Base-by-base conservation (phyloP, 92 coral and sea anemone species). In the Palythoa heliodiscus region DNA sequence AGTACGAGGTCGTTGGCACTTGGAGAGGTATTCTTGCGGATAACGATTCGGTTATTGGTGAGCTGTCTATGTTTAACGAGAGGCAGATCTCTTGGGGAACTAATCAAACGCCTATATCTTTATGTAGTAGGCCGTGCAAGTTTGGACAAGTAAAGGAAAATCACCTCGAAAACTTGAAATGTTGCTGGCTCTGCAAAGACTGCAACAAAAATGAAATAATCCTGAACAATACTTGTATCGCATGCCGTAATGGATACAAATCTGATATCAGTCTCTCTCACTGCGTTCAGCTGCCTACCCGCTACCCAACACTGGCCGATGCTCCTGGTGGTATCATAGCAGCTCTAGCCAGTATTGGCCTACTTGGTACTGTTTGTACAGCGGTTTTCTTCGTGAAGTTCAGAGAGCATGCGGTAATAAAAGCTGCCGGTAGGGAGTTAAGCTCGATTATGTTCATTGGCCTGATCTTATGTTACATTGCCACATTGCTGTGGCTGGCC, bases 161-260 rank as follows among this genome's bases (percentile, higher is more conserved):
- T 8, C 83, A 70, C 53, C 61, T 11, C 23, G 23, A 69, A 5
- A 76, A 91, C 57, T 89, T 93, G 47, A 77, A 54, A 52, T 95
- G 98, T 58, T 95, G 98, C 83, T 95, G 98, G 98, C 43, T 58
- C 6, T 95, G 98, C 76, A 82, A 75, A 60, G 43, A 38, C 54
- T 95, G 98, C 68, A 86, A 71, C 39, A 39, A 39, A 38, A 87
- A 86, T 20, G 87, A 89, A 52, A 83, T 83, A 37, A 86, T 95
- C 23, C 40, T 39, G 69, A 93, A 95, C 67, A 86, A 88, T 79
- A 88, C 94, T 11, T 95, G 98, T 68, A 50, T 24, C 17, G 70
- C 86, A 19, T 93, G 98, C 55, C 88, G 92, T 1, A 78, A 17
- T 37, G 98, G 98, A 1, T 85, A 83, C 81, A 67, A 78, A 47